Base-by-base conservation (phyloP, 1,140 invertebrate genomes). In the Armadillidium nasatum region DNA sequence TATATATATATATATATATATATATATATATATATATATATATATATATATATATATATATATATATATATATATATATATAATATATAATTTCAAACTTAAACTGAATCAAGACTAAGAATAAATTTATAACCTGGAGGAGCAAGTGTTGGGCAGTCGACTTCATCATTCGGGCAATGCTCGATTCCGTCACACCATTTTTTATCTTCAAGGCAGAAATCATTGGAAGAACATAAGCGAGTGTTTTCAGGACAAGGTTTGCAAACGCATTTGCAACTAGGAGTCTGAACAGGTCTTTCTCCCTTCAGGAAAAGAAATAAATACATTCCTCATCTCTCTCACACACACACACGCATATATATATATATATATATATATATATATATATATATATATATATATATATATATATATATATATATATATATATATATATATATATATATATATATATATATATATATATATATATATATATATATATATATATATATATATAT, bases 131-230 rank as follows among this genome's bases (percentile, higher is more conserved):
- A 21, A 81, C 80, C 45, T 79, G 82, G 77, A 77, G 82, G 77
- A 0, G 77, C 82, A 45, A 83, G 85, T 4, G 85, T 85, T 54
- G 84, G 82, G 83, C 93, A 95, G 75, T 89, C 85, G 3, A 85
- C 84, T 84, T 96, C 94, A 85, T 96, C 94, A 84, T 94, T 92
- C 3, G 89, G 89, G 83, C 94, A 96, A 82, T 96, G 90, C 78
- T 89, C 87, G 0, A 94, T 84, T 0, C 93, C 93, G 83, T 96
- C 89, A 84, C 94, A 96, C 91, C 92, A 93, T 0, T 86, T 84
- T 0, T 87, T 85, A 75, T 88, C 86, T 0, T 90, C 86, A 9
- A 96, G 88, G 82, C 94, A 96, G 69, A 90, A 85, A 60, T 90
- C 89, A 82, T 88, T 92, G 0, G 90, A 91, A 0, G 89, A 90